Evolutionary conservation across 2,888 invertebrate species (phyloP).

Genomic region (Philereme vetulata): DNA sequence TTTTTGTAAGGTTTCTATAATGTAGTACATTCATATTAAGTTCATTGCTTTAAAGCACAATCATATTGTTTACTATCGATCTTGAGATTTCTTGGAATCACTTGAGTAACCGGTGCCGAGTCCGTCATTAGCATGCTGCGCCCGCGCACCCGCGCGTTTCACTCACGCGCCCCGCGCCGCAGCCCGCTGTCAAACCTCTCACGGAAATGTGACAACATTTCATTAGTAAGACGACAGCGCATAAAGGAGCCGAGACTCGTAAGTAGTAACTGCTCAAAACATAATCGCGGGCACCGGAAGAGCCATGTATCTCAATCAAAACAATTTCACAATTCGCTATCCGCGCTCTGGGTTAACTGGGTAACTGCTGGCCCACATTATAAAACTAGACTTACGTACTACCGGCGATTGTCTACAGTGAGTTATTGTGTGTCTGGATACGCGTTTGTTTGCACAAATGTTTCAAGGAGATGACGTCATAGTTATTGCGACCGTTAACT

Average conservation of each 20-base stretch:
- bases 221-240: constrained; percentile 7
- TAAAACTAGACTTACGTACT: constrained; percentile 35
- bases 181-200: constrained; percentile 38
- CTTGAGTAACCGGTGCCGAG: constrained; percentile 38
- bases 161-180: constrained; percentile 46
- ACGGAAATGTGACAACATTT: constrained; percentile 25
- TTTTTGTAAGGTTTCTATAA: no score
- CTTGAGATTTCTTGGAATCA: constrained; percentile 35
- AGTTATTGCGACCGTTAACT: constrained; percentile 47
- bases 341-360: constrained; percentile 34
- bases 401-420: constrained; percentile 44
- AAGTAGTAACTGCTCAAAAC: constrained; percentile 39
- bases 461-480: constrained; percentile 54
- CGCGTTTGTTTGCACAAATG: constrained; percentile 58
- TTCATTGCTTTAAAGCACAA: no score
- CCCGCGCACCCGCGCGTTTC: constrained; percentile 46
- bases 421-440: constrained; percentile 49
- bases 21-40: no score
- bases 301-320: constrained; percentile 45
- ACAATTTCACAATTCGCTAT: constrained; percentile 39
- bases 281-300: constrained; percentile 39
- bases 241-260: constrained; percentile 7
- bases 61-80: constrained; percentile 7
- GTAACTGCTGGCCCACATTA: constrained; percentile 43
- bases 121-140: constrained; percentile 51